Percentiles rank a stretch among this genome's conserved stretches.
Conservation (phyloP, 2,113 vertebrate genomes). For the Rhineura floridana region DNA sequence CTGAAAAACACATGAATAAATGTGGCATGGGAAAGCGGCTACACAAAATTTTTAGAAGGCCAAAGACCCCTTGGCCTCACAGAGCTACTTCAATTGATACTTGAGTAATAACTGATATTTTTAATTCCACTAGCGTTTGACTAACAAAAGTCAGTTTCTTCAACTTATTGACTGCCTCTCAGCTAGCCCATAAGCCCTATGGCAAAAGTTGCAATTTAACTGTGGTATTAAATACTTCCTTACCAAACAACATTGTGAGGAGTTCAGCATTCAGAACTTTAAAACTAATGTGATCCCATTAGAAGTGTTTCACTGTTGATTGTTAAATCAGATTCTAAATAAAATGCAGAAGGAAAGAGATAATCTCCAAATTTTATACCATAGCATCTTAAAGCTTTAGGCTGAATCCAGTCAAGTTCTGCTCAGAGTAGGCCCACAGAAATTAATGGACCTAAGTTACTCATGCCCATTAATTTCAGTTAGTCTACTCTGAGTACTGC, state of each 20-base stretch:
- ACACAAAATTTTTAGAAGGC: neutral
- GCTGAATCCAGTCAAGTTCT: too few species aligned
- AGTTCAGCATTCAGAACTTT: neutral
- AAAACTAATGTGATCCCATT: neutral
- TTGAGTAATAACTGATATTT: neutral
- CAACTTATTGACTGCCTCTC: neutral
- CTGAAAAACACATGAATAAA: neutral
- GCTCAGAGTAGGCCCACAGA: too few species aligned
- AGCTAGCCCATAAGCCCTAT: neutral
- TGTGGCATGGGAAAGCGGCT: neutral
- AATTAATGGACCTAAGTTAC: too few species aligned
- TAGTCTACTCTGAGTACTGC: too few species aligned
- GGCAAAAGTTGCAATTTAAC: neutral
- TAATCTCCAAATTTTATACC: neutral
- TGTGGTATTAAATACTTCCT: neutral
- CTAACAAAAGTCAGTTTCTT: neutral
- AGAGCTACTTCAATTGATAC: neutral
- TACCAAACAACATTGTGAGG: neutral
- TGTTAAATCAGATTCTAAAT: neutral
- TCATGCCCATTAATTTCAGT: too few species aligned
- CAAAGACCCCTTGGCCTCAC: neutral
- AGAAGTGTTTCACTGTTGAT: neutral
- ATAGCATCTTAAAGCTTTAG: neutral
- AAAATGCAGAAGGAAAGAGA: neutral
- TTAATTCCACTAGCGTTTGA: neutral